Percentiles rank a stretch among this genome's conserved stretches.
Evolutionary conservation across 2,888 invertebrate genomes (phyloP).

Genomic region (Amiota minor): DNA sequence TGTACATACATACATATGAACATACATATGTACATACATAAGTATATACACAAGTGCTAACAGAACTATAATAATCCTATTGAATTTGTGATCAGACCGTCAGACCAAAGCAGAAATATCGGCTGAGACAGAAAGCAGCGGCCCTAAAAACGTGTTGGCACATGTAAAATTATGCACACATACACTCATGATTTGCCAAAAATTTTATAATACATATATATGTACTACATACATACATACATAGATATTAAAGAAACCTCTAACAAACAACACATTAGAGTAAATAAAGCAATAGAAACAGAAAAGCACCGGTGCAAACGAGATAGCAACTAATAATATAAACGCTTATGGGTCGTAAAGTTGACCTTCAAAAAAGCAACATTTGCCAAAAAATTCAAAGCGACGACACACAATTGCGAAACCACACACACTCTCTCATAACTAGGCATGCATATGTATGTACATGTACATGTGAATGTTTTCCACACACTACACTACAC

Average conservation of each 20-base stretch:
- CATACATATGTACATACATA: slow-evolving; percentile 48
- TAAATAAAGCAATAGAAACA: slow-evolving; percentile 30
- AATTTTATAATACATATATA: slow-evolving; percentile 32
- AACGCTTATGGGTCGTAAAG: slow-evolving; percentile 73
- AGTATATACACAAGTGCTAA: slow-evolving; percentile 42
- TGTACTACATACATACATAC: too few relatives aligned
- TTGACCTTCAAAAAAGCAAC: slow-evolving; percentile 73
- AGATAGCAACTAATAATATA: slow-evolving; percentile 34
- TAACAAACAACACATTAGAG: slow-evolving; percentile 47
- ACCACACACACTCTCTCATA: slow-evolving; percentile 40
- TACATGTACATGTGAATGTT: background rate
- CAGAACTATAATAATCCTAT: background rate
- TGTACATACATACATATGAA: background rate
- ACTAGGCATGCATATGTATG: slow-evolving; percentile 27
- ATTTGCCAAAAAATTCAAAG: slow-evolving; percentile 62
- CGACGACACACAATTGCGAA: slow-evolving; percentile 33
- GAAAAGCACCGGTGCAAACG: slow-evolving; percentile 28
- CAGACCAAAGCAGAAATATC: slow-evolving; percentile 9
- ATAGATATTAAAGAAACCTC: slow-evolving; percentile 39
- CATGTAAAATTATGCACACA: slow-evolving; percentile 22
- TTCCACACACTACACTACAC: slow-evolving; percentile 38
- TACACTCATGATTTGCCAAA: slow-evolving; percentile 23
- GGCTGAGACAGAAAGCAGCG: slow-evolving; percentile 4
- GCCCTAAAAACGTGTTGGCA: slow-evolving; percentile 21
- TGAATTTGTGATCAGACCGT: slow-evolving; percentile 23